Evolutionary conservation across 2,113 vertebrate genomes (phyloP).

Genomic region (Taxidea taxus): DNA sequence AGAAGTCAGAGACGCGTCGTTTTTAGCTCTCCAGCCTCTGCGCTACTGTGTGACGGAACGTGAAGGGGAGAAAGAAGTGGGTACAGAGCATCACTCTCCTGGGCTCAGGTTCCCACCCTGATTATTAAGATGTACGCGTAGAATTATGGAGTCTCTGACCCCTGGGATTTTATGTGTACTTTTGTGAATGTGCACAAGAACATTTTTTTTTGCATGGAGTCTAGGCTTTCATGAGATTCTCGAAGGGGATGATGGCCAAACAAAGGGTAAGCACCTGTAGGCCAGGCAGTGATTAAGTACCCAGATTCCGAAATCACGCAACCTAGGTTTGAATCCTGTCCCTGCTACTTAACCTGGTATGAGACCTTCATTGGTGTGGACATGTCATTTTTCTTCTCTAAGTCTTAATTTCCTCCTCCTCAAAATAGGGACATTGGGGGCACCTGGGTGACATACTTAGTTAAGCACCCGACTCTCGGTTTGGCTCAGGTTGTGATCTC

Average conservation of each 20-base stretch:
- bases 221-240: not conserved
- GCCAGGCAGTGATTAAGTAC: no score
- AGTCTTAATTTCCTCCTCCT: not conserved
- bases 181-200: not conserved
- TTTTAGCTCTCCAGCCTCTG: not conserved
- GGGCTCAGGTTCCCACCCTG: not conserved
- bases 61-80: not conserved
- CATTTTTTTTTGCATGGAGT: not conserved
- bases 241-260: not conserved
- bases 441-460: not conserved
- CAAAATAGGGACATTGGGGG: not conserved
- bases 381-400: not conserved
- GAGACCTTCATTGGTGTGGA: not conserved
- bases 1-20: not conserved
- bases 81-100: not conserved
- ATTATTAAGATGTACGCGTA: not conserved
- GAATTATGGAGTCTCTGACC: not conserved
- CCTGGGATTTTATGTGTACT: not conserved
- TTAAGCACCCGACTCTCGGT: not conserved
- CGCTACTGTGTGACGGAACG: fast-evolving
- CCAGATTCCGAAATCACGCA: not conserved
- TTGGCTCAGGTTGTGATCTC: not conserved
- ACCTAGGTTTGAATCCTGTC: not conserved
- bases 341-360: not conserved
- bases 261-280: not conserved